Conservation (phyloP, 2,113 vertebrate species). For the Scomber japonicus region DNA sequence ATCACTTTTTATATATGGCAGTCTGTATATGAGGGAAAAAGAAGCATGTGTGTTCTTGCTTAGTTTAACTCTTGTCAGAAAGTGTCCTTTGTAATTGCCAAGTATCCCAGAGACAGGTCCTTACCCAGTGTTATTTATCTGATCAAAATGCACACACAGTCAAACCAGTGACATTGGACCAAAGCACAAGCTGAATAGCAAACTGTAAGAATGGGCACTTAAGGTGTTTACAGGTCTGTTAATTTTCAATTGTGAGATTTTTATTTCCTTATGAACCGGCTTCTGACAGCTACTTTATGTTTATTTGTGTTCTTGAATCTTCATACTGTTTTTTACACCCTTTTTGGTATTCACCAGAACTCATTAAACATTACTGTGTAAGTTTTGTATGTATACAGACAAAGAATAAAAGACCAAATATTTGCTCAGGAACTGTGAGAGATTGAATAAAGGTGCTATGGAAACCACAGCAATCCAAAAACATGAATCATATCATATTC, state of each 20-base stretch:
- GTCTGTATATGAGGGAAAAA: conserved; percentile 87
- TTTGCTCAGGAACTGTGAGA: conserved; percentile 80
- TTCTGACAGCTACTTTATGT: conserved; percentile 60
- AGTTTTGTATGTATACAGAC: conserved; percentile 77
- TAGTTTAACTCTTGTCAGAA: conserved; percentile 65
- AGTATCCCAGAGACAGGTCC: conserved; percentile 60
- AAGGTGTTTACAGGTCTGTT: conserved; percentile 71
- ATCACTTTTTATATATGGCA: conserved; percentile 85
- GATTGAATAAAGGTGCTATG: conserved; percentile 71
- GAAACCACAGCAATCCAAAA: conserved; percentile 68
- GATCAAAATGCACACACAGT: conserved; percentile 51
- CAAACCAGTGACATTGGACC: conserved; percentile 61
- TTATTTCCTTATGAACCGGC: conserved; percentile 60
- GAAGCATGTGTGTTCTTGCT: conserved; percentile 81
- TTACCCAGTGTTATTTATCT: conserved; percentile 80
- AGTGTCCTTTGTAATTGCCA: conserved; percentile 66
- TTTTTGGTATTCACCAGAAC: conserved; percentile 64
- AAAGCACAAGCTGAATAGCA: conserved; percentile 64
- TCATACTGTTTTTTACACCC: conserved; percentile 41
- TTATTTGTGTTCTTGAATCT: conserved; percentile 57
- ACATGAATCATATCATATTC: conserved; percentile 60
- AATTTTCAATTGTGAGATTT: conserved; percentile 57
- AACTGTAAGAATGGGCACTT: conserved; percentile 64
- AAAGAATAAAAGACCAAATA: conserved; percentile 73
- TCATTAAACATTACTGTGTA: conserved; percentile 72